Conservation (phyloP, 2,113 vertebrate genomes). For the Pipa parva region DNA sequence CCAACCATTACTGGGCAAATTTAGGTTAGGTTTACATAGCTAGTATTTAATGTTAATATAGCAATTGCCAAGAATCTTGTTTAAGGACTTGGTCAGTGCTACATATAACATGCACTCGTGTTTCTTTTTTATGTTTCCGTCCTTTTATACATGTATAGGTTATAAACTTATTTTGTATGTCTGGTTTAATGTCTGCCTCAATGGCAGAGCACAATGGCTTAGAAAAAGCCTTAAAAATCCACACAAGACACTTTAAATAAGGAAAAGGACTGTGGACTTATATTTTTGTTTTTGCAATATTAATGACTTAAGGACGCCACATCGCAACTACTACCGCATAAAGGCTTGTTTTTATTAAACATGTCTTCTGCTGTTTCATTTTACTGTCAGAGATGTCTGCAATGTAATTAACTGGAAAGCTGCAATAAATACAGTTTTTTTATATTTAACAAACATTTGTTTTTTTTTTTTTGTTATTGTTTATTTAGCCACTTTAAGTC, state of each 20-base stretch:
- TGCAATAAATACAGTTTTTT: conserved; percentile 31
- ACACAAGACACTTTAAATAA: conserved; percentile 39
- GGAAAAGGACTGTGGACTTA: conserved; percentile 28
- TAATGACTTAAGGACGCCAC: conserved; percentile 17
- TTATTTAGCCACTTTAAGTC: too few relatives aligned
- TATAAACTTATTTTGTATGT: conserved; percentile 3
- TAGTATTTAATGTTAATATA: conserved; percentile 14
- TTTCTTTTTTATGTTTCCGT: conserved; percentile 14
- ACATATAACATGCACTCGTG: conserved; percentile 21
- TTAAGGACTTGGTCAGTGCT: conserved; percentile 16
- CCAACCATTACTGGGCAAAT: neutral
- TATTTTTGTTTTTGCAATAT: conserved; percentile 19
- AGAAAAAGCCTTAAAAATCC: conserved; percentile 17
- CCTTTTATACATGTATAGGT: conserved; percentile 19
- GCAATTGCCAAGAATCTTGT: conserved; percentile 9
- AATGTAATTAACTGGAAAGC: conserved; percentile 1
- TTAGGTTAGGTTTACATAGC: neutral
- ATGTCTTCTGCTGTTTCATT: conserved; percentile 15
- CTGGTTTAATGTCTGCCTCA: conserved; percentile 18
- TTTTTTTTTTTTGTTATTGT: neutral
- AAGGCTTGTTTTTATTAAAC: conserved; percentile 6
- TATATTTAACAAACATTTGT: neutral
- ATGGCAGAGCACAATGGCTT: conserved; percentile 24
- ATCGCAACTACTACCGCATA: neutral
- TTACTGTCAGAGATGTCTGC: conserved; percentile 8